These are phyloP conservation scores for Calonectris borealis DNA, from an alignment of 2,113 vertebrate genomes.

Conservation along the genomic window DNA sequence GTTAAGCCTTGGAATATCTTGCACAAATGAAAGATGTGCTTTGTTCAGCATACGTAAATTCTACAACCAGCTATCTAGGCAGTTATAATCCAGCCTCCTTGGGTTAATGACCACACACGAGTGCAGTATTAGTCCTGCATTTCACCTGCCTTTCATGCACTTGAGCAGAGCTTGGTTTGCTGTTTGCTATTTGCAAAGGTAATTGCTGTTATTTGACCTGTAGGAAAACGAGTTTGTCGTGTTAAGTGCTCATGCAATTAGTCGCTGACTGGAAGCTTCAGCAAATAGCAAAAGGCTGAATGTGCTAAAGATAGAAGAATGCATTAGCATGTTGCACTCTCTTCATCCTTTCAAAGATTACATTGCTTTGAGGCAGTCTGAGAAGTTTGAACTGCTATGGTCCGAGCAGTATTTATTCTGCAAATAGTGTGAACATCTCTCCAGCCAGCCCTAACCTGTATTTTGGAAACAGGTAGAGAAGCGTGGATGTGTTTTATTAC, in stretches of 20 bases:
- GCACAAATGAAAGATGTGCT: neutral
- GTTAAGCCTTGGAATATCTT: neutral
- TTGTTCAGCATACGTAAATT: neutral
- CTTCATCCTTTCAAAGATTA: neutral
- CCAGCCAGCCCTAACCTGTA: neutral
- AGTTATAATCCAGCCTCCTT: neutral
- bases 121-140: neutral
- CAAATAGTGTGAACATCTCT: neutral
- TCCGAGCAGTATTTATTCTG: neutral
- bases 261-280: neutral
- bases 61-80: neutral
- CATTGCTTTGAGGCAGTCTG: neutral
- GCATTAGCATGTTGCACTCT: neutral
- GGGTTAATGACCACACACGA: neutral
- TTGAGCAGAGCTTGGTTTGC: neutral
- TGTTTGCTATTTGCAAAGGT: neutral
- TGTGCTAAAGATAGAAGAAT: neutral
- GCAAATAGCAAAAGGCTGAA: neutral
- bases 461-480: neutral
- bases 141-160: neutral
- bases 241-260: neutral
- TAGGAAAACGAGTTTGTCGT: neutral
- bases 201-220: neutral
- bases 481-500: neutral
- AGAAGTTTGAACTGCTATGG: neutral